phyloP scores from a whole-genome alignment of 2,113 vertebrate genomes.

The Sinocyclocheilus rhinocerous region DNA sequence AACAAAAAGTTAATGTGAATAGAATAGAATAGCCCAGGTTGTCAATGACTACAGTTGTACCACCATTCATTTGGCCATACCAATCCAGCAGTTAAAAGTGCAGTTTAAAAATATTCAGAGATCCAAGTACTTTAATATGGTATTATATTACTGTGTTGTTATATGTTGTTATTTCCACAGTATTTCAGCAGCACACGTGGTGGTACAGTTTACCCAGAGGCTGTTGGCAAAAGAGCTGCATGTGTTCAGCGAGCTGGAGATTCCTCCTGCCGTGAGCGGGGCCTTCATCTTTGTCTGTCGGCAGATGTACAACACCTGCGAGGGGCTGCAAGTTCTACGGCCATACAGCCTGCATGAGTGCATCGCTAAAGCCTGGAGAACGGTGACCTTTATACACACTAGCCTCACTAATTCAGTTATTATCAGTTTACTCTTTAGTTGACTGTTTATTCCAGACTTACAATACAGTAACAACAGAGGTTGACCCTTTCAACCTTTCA shows the following conservation, averaged over 20 bases:
- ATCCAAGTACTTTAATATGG: neutral
- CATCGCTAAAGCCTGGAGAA: slow-evolving; percentile 85
- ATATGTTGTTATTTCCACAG: slow-evolving; percentile 66
- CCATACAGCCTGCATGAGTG: slow-evolving; percentile 84
- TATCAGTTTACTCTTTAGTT: neutral
- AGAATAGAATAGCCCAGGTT: neutral
- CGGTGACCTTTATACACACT: slow-evolving; percentile 73
- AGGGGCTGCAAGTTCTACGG: slow-evolving; percentile 84
- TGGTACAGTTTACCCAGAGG: slow-evolving; percentile 86
- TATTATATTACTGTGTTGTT: neutral
- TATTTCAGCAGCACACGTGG: slow-evolving; percentile 79
- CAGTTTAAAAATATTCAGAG: neutral
- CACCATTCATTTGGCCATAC: neutral
- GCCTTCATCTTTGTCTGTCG: slow-evolving; percentile 91
- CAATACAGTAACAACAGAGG: neutral
- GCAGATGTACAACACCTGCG: slow-evolving; percentile 91
- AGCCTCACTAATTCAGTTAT: neutral
- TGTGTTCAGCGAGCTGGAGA: slow-evolving; percentile 69
- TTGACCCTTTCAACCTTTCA: neutral
- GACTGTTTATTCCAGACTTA: neutral
- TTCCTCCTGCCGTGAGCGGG: slow-evolving; percentile 77
- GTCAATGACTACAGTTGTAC: neutral
- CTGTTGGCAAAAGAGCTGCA: slow-evolving; percentile 82
- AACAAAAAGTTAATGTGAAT: neutral
- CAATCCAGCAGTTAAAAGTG: neutral